Conservation (phyloP, 1,140 invertebrate genomes). For the Gonatopus flavifemur region DNA sequence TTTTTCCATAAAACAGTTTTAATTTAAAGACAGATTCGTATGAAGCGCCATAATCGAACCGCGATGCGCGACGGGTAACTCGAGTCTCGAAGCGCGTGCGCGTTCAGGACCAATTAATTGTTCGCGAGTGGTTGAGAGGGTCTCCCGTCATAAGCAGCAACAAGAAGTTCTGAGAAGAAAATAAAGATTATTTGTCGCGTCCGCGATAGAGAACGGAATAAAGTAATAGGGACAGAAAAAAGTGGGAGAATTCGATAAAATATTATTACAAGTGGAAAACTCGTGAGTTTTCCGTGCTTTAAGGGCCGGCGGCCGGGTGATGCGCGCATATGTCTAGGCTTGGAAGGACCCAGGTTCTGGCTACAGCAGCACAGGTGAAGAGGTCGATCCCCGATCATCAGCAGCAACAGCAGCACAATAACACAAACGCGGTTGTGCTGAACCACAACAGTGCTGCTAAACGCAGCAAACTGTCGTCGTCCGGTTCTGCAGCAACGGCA, state of each 20-base stretch:
- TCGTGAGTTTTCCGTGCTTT: conserved; percentile 17
- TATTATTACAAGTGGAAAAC: conserved; percentile 16
- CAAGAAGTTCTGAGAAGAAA: conserved; percentile 1
- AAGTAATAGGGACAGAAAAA: conserved; percentile 1
- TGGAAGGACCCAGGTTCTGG: conserved; percentile 46
- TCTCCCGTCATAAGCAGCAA: too few relatives aligned
- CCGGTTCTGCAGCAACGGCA: too few relatives aligned
- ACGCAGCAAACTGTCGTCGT: conserved; percentile 30
- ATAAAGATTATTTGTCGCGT: conserved; percentile 2
- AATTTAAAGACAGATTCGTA: too few relatives aligned
- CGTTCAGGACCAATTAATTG: too few relatives aligned
- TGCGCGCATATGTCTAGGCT: conserved; percentile 51
- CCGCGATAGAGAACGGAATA: not conserved
- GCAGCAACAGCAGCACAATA: too few relatives aligned
- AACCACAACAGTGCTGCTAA: conserved; percentile 26
- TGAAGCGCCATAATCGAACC: too few relatives aligned
- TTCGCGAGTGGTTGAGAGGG: too few relatives aligned
- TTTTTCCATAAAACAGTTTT: too few relatives aligned
- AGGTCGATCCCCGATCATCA: conserved; percentile 31
- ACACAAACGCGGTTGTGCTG: conserved; percentile 16
- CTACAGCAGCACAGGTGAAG: conserved; percentile 38
- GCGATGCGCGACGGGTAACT: too few relatives aligned
- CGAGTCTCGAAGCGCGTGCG: too few relatives aligned
- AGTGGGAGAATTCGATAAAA: conserved; percentile 9
- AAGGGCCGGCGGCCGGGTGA: conserved; percentile 42